Conservation (phyloP, 2,888 invertebrate species). For the Rhodophaea formosa region DNA sequence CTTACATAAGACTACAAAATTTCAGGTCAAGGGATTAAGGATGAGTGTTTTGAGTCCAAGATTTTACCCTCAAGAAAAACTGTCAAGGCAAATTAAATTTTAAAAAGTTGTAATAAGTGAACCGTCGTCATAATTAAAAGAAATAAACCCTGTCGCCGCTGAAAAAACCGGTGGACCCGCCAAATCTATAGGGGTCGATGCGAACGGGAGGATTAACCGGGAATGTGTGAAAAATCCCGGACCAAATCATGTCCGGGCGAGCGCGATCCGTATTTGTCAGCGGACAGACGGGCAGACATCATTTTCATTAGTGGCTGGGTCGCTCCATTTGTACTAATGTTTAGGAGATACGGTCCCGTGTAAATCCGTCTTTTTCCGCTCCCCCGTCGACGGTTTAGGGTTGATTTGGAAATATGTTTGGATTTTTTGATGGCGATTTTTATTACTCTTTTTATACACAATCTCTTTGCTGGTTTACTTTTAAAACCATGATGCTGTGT, state of each 20-base stretch:
- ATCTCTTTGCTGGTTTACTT: neutral
- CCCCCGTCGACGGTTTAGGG: slow-evolving; percentile 20
- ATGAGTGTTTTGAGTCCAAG: no score
- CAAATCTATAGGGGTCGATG: slow-evolving; percentile 28
- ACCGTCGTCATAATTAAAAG: slow-evolving; percentile 9
- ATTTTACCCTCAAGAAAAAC: no score
- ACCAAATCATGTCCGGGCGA: slow-evolving; percentile 26
- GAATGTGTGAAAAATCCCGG: slow-evolving; percentile 33
- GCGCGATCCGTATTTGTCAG: slow-evolving; percentile 31
- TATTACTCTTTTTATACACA: neutral
- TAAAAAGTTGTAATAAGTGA: neutral
- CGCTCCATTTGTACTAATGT: slow-evolving; percentile 36
- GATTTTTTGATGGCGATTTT: neutral
- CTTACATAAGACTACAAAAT: no score
- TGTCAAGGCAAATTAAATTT: no score
- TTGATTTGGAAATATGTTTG: slow-evolving; percentile 20
- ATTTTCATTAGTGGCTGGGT: slow-evolving; percentile 30
- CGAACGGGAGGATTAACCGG: slow-evolving; percentile 26
- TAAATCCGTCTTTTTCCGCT: slow-evolving; percentile 23
- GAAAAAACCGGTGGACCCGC: slow-evolving; percentile 6
- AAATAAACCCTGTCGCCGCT: slow-evolving; percentile 9
- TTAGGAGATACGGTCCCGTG: slow-evolving; percentile 26
- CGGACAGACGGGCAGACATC: slow-evolving; percentile 31
- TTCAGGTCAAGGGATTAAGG: no score
- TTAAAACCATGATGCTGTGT: no score